Evolutionary conservation across 2,888 invertebrate species (phyloP), one percentile per base, ranked within the genome.

Genomic region (Mycalesis mineus): DNA sequence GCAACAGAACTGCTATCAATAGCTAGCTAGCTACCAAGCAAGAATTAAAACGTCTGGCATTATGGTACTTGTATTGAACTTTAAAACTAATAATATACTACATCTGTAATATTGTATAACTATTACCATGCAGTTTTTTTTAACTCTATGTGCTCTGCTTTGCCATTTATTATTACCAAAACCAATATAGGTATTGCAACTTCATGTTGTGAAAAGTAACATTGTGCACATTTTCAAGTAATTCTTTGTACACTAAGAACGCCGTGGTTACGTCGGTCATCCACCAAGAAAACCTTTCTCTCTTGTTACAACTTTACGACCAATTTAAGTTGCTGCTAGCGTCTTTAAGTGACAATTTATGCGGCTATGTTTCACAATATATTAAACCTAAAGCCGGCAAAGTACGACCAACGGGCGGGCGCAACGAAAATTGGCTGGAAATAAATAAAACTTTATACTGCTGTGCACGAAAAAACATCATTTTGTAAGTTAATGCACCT

Each of bases 301-400:
- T 39, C 57, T 57, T 52, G 48, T 55, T 57, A 60, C 41, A 55
- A 51, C 53, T 58, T 64, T 64, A 62, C 58, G 62, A 58, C 63
- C 62, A 64, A 60, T 63, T 60, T 61, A 64, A 65, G 59, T 60
- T 65, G 41, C 54, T 14, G 53, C 58, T 48, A 22, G 54, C 61
- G 61, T 58, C 59, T 63, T 64, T 61, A 57, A 57, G 63, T 61
- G 59, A 63, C 64, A 63, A 61, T 64, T 66, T 65, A 57, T 64
- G 58, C 50, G 50, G 60, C 61, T 51, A 58, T 63, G 60, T 61
- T 58, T 61, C 61, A 63, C 62, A 58, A 62, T 64, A 65, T 65
- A 64, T 65, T 64, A 62, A 63, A 57, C 60, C 53, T 61, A 58
- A 61, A 60, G 63, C 63, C 40, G 52, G 42, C 58, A 54, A 58